phyloP scores from a whole-genome alignment of 2,797 vertebrate genomes.

The Notolabrus celidotus region DNA sequence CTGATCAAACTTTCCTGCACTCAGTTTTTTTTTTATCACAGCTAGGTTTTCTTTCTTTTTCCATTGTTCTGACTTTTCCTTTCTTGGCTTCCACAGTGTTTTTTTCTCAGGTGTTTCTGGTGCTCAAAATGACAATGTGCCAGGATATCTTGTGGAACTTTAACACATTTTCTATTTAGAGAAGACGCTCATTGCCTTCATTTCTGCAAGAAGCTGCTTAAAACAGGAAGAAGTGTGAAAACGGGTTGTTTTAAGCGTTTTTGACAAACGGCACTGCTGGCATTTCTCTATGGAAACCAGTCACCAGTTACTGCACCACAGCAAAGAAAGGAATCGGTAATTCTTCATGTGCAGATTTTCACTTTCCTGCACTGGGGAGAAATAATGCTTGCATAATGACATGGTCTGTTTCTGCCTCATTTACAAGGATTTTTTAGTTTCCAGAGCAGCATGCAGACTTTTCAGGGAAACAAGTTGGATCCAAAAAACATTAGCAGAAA shows the following conservation, averaged over 20 bases:
- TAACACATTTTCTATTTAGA: background rate
- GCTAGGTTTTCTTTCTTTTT: too few relatives aligned
- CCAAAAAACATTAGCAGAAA: too few relatives aligned
- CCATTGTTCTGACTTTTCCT: too few relatives aligned
- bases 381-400: slow-evolving; percentile 2
- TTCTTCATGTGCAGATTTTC: too few relatives aligned
- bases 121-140: background rate
- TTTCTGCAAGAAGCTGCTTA: background rate
- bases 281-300: background rate
- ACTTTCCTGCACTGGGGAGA: background rate
- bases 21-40: too few relatives aligned
- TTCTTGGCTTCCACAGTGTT: background rate
- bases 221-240: background rate
- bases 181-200: background rate
- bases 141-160: background rate
- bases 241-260: background rate
- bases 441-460: background rate
- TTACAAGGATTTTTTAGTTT: background rate
- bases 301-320: too few relatives aligned
- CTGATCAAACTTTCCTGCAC: too few relatives aligned
- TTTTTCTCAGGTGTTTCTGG: background rate
- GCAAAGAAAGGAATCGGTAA: too few relatives aligned
- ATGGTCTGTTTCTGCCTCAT: slow-evolving; percentile 12
- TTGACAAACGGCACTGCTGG: slow-evolving; percentile 1
- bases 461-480: background rate